Conservation (phyloP, 1,140 invertebrate species). For the Gerris buenoi region DNA sequence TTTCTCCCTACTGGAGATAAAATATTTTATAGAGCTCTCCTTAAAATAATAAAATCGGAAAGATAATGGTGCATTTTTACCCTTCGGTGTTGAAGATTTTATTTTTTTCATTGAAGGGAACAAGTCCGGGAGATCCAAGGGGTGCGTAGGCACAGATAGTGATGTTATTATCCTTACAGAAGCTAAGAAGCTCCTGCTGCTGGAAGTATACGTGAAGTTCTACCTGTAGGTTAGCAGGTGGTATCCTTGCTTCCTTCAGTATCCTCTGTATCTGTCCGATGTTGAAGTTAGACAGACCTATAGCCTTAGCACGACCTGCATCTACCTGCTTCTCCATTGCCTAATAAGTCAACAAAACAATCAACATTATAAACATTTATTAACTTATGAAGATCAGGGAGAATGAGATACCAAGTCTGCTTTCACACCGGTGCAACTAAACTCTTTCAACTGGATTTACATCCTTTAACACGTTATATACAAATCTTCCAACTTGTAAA, state of each 20-base stretch:
- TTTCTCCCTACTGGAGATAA: no score
- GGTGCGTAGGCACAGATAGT: constrained; percentile 44
- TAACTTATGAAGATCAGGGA: no score
- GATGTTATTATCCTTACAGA: constrained; percentile 38
- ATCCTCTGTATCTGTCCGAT: constrained; percentile 24
- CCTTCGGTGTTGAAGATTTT: no score
- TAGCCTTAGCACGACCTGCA: constrained; percentile 33
- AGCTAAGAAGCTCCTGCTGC: constrained; percentile 39
- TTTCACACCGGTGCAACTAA: no score
- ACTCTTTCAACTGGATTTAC: no score
- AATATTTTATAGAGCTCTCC: no score
- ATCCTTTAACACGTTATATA: no score
- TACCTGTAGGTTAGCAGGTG: constrained; percentile 28
- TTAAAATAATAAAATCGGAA: no score
- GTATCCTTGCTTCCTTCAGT: constrained; percentile 16
- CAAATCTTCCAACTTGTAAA: no score
- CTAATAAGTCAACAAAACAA: constrained; percentile 22
- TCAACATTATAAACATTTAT: no score
- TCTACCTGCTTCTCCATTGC: constrained; percentile 40
- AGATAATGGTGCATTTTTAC: no score
- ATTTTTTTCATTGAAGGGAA: not conserved
- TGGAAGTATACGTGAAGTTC: constrained; percentile 47
- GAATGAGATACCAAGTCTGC: no score
- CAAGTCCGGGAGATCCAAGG: constrained; percentile 30
- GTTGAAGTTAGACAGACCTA: constrained; percentile 31